Conservation (phyloP, 1,140 invertebrate genomes). For the Calephelis virginiensis region DNA sequence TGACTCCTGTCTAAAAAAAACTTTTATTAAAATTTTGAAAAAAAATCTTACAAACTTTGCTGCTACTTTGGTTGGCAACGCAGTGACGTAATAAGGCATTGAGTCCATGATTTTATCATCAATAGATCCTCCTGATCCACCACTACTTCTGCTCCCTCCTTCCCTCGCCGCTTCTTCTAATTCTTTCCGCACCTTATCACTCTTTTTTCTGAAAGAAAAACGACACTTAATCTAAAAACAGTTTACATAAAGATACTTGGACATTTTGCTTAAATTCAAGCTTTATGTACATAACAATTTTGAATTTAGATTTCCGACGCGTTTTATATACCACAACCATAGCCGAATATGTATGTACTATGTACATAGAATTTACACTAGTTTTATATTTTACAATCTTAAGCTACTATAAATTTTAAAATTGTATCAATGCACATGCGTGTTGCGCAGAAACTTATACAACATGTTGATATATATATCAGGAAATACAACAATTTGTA, state of each 20-base stretch:
- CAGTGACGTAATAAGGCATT: slow-evolving; percentile 75
- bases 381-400: slow-evolving; percentile 1
- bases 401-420: background rate
- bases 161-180: slow-evolving; percentile 93
- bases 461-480: background rate
- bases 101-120: slow-evolving; percentile 66
- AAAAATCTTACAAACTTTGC: slow-evolving; percentile 86
- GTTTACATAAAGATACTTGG: background rate
- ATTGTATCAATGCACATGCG: background rate
- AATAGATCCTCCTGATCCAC: slow-evolving; percentile 49
- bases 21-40: too few species aligned
- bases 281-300: slow-evolving; percentile 12
- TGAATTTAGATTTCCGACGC: background rate
- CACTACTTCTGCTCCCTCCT: slow-evolving; percentile 68
- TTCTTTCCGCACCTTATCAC: slow-evolving; percentile 92
- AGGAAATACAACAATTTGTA: too few species aligned
- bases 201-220: slow-evolving; percentile 86
- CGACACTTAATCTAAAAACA: background rate
- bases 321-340: slow-evolving; percentile 5
- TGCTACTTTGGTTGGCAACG: slow-evolving; percentile 85
- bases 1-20: too few species aligned
- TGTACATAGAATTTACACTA: background rate
- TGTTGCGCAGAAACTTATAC: slow-evolving; percentile 4
- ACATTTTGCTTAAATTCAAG: background rate
- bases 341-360: background rate